phyloP scores from a whole-genome alignment of 2,113 vertebrate genomes.

The Paedocypris sp. region DNA sequence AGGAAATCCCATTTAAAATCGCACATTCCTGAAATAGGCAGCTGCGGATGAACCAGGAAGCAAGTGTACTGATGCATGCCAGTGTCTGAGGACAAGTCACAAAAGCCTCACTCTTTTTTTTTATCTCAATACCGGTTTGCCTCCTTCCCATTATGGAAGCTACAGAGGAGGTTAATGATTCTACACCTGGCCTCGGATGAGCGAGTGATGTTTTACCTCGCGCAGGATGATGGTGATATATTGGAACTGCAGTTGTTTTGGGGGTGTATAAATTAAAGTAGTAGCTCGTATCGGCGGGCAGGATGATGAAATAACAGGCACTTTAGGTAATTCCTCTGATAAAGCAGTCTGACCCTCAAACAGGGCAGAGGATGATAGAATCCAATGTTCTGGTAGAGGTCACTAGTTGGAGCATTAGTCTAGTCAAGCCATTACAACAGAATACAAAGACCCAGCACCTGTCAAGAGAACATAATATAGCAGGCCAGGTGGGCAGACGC shows the following conservation, averaged over 20 bases:
- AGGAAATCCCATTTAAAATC: constrained; percentile 18
- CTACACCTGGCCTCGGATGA: constrained; percentile 66
- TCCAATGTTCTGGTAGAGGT: constrained; percentile 75
- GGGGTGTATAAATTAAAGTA: constrained; percentile 85
- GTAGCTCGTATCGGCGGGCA: constrained; percentile 74
- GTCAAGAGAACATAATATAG: constrained; percentile 31
- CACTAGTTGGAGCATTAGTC: constrained; percentile 78
- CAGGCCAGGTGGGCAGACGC: constrained; percentile 22
- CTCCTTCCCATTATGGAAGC: constrained; percentile 65
- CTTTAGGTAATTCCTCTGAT: constrained; percentile 93
- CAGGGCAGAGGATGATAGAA: constrained; percentile 72
- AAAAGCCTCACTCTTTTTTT: constrained; percentile 43
- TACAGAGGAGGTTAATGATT: constrained; percentile 76
- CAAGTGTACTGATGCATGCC: constrained; percentile 49
- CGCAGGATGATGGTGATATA: constrained; percentile 69
- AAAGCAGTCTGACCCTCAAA: constrained; percentile 71
- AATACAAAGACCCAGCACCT: constrained; percentile 32
- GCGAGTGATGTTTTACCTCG: constrained; percentile 72
- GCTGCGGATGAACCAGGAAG: constrained; percentile 37
- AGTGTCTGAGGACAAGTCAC: constrained; percentile 45
- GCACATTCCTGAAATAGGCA: constrained; percentile 18
- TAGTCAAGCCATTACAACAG: constrained; percentile 58
- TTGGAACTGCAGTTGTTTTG: constrained; percentile 72
- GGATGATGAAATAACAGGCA: constrained; percentile 94
- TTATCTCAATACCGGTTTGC: constrained; percentile 54